phyloP scores from a whole-genome alignment of 2,888 invertebrate species.

The Meiosimyza decipiens region DNA sequence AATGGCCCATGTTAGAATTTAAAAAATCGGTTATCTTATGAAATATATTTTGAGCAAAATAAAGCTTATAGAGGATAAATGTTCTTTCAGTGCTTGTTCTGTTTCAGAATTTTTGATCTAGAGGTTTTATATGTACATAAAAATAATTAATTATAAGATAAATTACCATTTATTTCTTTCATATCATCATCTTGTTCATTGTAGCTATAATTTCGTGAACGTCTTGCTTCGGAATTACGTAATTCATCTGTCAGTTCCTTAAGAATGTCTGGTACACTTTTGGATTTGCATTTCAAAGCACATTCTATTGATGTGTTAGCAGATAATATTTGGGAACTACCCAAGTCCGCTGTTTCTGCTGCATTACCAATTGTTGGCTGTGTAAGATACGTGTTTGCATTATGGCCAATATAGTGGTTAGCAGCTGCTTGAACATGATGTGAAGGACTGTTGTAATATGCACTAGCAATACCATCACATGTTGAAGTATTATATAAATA shows the following conservation, averaged over 20 bases:
- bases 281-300: slow-evolving; percentile 65
- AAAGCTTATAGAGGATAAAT: too few relatives aligned
- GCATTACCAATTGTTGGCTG: not conserved
- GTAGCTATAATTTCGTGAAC: slow-evolving; percentile 70
- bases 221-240: slow-evolving; percentile 68
- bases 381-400: slow-evolving; percentile 35
- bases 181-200: slow-evolving; percentile 57
- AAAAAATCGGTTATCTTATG: too few relatives aligned
- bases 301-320: not conserved
- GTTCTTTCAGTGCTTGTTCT: too few relatives aligned
- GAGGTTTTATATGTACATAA: too few relatives aligned
- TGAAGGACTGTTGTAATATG: slow-evolving; percentile 50
- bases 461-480: slow-evolving; percentile 5
- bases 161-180: slow-evolving; percentile 9
- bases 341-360: not conserved
- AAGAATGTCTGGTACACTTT: slow-evolving; percentile 81
- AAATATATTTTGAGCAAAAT: too few relatives aligned
- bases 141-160: too few relatives aligned
- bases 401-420: slow-evolving; percentile 20
- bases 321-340: slow-evolving; percentile 9
- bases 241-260: slow-evolving; percentile 78
- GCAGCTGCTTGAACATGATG: slow-evolving; percentile 32
- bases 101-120: too few relatives aligned
- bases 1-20: too few relatives aligned
- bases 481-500: slow-evolving; percentile 55